Evolutionary conservation across 2,797 vertebrate genomes (phyloP).

Genomic region (Chelonia mydas): DNA sequence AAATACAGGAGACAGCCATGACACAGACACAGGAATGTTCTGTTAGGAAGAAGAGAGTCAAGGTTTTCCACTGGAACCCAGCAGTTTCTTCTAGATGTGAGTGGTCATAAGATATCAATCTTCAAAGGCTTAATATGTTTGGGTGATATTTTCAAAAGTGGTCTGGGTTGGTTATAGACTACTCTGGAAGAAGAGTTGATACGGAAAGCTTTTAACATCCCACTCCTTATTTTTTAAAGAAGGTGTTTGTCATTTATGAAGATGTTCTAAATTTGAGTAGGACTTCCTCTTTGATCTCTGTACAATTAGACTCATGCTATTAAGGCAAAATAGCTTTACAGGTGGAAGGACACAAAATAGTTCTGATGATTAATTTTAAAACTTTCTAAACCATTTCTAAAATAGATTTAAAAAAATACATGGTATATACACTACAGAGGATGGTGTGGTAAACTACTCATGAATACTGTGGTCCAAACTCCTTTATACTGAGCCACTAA

Average conservation of each 20-base stretch:
- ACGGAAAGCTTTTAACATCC: neutral
- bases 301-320: neutral
- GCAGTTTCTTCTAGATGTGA: rapidly evolving
- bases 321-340: neutral
- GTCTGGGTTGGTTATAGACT: neutral
- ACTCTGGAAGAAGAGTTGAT: neutral
- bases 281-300: neutral
- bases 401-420: neutral
- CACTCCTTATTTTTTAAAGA: neutral
- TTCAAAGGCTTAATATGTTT: no score
- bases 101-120: neutral
- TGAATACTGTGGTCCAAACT: neutral
- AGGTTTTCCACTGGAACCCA: neutral
- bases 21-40: neutral
- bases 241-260: neutral
- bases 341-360: neutral
- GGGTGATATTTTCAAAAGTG: neutral
- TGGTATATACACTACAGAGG: neutral
- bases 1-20: neutral
- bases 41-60: neutral
- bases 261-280: neutral
- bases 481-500: neutral
- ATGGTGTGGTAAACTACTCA: neutral
- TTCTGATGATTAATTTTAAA: neutral
- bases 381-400: neutral